A percentile compares a stretch with the other conserved stretches of the same genome.
phyloP scores from a whole-genome alignment of 2,888 invertebrate genomes.

The Drosophila kokeensis region DNA sequence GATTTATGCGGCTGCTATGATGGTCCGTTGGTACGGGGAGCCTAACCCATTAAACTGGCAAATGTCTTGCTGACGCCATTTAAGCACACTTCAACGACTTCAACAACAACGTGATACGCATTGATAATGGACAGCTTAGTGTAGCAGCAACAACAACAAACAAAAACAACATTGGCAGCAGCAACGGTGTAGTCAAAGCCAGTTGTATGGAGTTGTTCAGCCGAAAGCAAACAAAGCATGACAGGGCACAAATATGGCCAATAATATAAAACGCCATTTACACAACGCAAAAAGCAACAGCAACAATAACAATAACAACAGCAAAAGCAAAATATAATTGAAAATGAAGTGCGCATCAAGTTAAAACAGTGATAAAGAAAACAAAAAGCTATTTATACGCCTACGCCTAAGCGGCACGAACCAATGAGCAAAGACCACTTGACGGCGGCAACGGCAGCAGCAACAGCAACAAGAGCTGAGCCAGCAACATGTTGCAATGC shows the following conservation, averaged over 20 bases:
- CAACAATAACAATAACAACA: conserved; percentile 23
- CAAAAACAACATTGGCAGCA: conserved; percentile 25
- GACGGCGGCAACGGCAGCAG: conserved; percentile 30
- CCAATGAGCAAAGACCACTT: conserved; percentile 62
- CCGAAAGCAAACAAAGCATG: conserved; percentile 75
- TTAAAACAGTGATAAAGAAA: conserved; percentile 34
- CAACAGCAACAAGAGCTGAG: conserved; percentile 33
- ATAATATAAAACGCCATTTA: conserved; percentile 79
- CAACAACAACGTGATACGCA: conserved; percentile 78
- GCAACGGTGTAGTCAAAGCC: conserved; percentile 25
- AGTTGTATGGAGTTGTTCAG: conserved; percentile 54
- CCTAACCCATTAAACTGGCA: conserved; percentile 69
- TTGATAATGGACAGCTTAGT: conserved; percentile 76
- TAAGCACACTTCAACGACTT: conserved; percentile 79
- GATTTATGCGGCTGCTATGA: neutral
- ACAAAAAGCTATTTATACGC: conserved; percentile 56
- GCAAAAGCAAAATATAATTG: conserved; percentile 31
- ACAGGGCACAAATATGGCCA: conserved; percentile 79
- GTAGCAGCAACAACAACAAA: conserved; percentile 48
- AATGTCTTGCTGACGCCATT: conserved; percentile 78
- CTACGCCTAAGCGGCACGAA: conserved; percentile 56
- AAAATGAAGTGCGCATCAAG: conserved; percentile 51
- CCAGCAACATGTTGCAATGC: conserved; percentile 69
- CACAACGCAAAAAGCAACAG: conserved; percentile 45
- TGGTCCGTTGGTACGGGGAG: conserved; percentile 16